These are phyloP conservation scores for Euzophera pinguis DNA, from an alignment of 2,888 invertebrate species.

Conservation along the genomic window DNA sequence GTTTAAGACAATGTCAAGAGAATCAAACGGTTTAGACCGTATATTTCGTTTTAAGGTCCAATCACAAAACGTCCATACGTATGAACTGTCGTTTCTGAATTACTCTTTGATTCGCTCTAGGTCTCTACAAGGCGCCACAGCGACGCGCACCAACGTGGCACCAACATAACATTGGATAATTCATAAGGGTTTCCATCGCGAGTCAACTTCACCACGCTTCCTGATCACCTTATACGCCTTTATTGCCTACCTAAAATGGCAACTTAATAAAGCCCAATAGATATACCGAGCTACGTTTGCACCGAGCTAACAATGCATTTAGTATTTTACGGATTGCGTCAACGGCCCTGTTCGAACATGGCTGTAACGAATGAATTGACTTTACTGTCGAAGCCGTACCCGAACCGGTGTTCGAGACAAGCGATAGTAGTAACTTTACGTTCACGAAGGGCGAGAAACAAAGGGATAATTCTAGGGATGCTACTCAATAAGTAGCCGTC, in stretches of 20 bases:
- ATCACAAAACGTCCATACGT: no score
- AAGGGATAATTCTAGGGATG: slow-evolving; percentile 16
- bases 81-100: neutral
- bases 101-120: neutral
- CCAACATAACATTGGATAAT: slow-evolving; percentile 61
- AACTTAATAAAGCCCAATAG: slow-evolving; percentile 34
- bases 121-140: slow-evolving; percentile 45
- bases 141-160: slow-evolving; percentile 56
- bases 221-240: slow-evolving; percentile 44
- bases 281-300: slow-evolving; percentile 15
- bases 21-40: no score
- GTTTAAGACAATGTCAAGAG: no score
- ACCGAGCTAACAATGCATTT: slow-evolving; percentile 15
- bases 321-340: slow-evolving; percentile 25
- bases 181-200: slow-evolving; percentile 59
- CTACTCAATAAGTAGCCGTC: neutral
- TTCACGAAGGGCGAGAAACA: slow-evolving; percentile 22
- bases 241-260: slow-evolving; percentile 47
- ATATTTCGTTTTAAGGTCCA: no score
- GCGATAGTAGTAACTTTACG: slow-evolving; percentile 13
- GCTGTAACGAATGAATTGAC: slow-evolving; percentile 26
- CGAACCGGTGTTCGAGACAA: slow-evolving; percentile 9
- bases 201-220: slow-evolving; percentile 42
- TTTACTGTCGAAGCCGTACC: slow-evolving; percentile 21
- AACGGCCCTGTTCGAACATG: slow-evolving; percentile 31